Percentiles rank a stretch among this genome's conserved stretches.
phyloP scores from a whole-genome alignment of 2,113 vertebrate species.

The Pseudonaja textilis region DNA sequence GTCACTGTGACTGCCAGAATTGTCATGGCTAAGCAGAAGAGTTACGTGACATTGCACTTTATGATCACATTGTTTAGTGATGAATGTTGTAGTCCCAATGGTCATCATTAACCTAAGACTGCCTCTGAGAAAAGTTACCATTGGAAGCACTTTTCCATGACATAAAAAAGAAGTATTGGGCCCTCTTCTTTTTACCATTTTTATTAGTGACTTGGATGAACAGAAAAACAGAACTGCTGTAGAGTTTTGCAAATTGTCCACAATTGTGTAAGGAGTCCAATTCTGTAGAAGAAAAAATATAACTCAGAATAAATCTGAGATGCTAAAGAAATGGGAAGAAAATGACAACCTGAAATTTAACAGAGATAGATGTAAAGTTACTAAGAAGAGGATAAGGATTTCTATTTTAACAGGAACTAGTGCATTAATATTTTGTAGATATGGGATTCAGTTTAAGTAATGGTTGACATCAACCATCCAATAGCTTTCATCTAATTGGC shows the following conservation, averaged over 20 bases:
- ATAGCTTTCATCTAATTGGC: constrained; percentile 86
- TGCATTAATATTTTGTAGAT: constrained; percentile 67
- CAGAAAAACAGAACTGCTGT: not conserved
- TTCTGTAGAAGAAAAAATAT: not conserved
- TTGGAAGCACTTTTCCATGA: not conserved
- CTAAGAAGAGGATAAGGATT: constrained; percentile 78
- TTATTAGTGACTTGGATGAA: not conserved
- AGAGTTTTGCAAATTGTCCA: not conserved
- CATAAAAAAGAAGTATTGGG: not conserved
- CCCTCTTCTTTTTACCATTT: not conserved
- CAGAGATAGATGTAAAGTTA: constrained; percentile 65
- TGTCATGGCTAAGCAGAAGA: not conserved
- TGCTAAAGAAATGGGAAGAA: not conserved
- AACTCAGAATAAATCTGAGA: not conserved
- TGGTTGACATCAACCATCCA: constrained; percentile 84
- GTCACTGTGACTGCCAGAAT: not conserved
- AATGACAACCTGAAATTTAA: not conserved
- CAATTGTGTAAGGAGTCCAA: not conserved
- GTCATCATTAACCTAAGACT: not conserved
- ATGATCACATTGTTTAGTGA: not conserved
- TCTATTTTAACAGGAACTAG: constrained; percentile 73
- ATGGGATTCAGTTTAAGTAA: constrained; percentile 77
- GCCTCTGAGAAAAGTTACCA: not conserved
- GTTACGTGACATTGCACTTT: not conserved
- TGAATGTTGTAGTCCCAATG: not conserved